Evolutionary conservation across 2,113 vertebrate species (phyloP).

Genomic region (Anser brachyrhynchus): DNA sequence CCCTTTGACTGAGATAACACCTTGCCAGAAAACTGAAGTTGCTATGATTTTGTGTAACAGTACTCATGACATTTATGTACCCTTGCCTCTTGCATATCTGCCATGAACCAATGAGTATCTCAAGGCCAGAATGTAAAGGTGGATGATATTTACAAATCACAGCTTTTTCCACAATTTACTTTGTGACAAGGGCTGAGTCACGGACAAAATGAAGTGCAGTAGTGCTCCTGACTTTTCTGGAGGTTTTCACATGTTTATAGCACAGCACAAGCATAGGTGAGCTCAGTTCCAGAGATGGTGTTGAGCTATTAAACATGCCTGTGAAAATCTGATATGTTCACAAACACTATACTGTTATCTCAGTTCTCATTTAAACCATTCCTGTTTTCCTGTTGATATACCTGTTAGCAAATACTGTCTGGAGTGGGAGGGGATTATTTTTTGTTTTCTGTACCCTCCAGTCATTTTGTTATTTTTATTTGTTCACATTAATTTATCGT

Average conservation of each 20-base stretch:
- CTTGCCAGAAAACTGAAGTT: conserved; percentile 3
- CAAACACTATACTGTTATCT: background rate
- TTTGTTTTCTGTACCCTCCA: background rate
- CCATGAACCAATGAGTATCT: background rate
- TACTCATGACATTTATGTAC: background rate
- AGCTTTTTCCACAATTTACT: background rate
- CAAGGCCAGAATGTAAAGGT: background rate
- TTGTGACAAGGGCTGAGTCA: background rate
- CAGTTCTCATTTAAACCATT: background rate
- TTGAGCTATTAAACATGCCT: background rate
- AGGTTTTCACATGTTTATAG: background rate
- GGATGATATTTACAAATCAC: background rate
- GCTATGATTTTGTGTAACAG: background rate
- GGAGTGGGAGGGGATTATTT: background rate
- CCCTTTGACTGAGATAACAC: conserved; percentile 17
- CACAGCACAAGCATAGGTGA: background rate
- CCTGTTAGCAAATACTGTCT: background rate
- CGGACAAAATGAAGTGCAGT: background rate
- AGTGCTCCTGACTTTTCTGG: background rate
- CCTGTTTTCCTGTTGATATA: background rate
- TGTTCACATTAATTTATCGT: background rate
- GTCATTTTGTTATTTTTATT: background rate
- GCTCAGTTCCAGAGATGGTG: background rate
- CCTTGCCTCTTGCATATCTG: conserved; percentile 2
- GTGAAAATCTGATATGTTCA: background rate